Evolutionary conservation across 2,888 invertebrate genomes (phyloP).

Genomic region (Drosophila paranaensis): DNA sequence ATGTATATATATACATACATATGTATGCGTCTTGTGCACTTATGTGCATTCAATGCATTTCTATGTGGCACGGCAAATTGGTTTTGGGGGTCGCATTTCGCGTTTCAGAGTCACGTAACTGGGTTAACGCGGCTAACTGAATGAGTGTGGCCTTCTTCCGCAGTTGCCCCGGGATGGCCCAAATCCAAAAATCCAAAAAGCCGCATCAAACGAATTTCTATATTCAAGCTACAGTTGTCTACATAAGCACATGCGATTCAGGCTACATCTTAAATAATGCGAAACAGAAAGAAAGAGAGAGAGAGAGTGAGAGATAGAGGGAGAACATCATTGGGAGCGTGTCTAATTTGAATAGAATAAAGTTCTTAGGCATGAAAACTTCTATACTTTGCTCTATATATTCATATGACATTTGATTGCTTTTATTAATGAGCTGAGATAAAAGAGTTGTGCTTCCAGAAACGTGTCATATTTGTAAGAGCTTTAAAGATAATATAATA

Average conservation of each 20-base stretch:
- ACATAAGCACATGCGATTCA: background rate
- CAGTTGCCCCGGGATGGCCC: conserved; percentile 39
- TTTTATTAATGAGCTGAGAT: too few relatives aligned
- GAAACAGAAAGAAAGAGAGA: background rate
- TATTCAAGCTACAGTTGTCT: conserved; percentile 6
- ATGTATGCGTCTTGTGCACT: conserved; percentile 35
- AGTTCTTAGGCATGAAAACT: background rate
- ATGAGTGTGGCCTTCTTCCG: conserved; percentile 55
- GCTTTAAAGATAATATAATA: too few relatives aligned
- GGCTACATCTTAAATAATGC: conserved; percentile 2
- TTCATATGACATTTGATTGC: too few relatives aligned
- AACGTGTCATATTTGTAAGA: too few relatives aligned
- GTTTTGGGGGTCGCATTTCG: conserved; percentile 75
- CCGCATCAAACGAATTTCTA: conserved; percentile 13
- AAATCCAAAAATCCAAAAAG: conserved; percentile 26
- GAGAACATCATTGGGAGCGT: background rate
- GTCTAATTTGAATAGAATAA: conserved; percentile 6
- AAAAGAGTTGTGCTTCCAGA: too few relatives aligned
- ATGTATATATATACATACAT: too few relatives aligned
- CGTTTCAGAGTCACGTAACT: conserved; percentile 74
- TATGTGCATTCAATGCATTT: conserved; percentile 59
- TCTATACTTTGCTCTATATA: background rate
- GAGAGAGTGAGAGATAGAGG: background rate
- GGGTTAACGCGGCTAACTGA: conserved; percentile 58
- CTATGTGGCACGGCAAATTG: conserved; percentile 57